A percentile compares a stretch with the other conserved stretches of the same genome.
These are phyloP conservation scores for Brachionichthys hirsutus DNA, from an alignment of 2,113 vertebrate species.

Conservation along the genomic window DNA sequence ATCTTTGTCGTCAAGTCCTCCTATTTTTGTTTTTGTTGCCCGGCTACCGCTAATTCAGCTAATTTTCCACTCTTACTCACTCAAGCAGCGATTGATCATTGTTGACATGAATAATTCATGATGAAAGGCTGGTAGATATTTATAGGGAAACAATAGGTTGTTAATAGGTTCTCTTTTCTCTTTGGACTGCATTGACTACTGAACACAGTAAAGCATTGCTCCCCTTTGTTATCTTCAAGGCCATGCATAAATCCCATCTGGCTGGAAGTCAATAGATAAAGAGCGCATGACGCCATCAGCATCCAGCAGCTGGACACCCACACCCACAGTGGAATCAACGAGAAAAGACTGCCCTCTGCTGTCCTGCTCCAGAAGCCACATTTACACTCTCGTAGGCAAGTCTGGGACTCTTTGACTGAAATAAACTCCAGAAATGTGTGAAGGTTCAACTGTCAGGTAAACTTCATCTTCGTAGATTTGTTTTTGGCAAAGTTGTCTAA, in stretches of 20 bases:
- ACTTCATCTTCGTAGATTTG: too few relatives aligned
- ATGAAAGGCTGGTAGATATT: not conserved
- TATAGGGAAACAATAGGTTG: not conserved
- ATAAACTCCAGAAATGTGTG: too few relatives aligned
- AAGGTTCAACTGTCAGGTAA: too few relatives aligned
- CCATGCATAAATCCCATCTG: not conserved
- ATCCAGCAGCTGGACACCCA: slow-evolving; percentile 1
- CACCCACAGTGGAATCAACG: not conserved
- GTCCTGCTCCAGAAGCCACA: too few relatives aligned
- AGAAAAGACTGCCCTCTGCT: slow-evolving; percentile 59
- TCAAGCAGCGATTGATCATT: slow-evolving; percentile 10
- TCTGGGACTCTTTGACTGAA: too few relatives aligned
- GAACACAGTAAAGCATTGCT: not conserved
- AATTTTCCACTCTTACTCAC: slow-evolving; percentile 1
- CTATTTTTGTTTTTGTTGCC: slow-evolving; percentile 19
- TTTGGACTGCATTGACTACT: slow-evolving; percentile 3
- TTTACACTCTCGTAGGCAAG: too few relatives aligned
- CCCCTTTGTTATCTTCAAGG: not conserved
- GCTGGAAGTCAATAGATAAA: not conserved
- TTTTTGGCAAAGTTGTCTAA: too few relatives aligned
- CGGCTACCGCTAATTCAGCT: slow-evolving; percentile 1
- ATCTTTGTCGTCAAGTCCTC: not conserved
- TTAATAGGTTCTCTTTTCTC: not conserved
- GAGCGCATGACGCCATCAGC: not conserved
- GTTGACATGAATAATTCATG: slow-evolving; percentile 8